Conservation (phyloP, 2,113 vertebrate genomes). For the Laticauda colubrina region DNA sequence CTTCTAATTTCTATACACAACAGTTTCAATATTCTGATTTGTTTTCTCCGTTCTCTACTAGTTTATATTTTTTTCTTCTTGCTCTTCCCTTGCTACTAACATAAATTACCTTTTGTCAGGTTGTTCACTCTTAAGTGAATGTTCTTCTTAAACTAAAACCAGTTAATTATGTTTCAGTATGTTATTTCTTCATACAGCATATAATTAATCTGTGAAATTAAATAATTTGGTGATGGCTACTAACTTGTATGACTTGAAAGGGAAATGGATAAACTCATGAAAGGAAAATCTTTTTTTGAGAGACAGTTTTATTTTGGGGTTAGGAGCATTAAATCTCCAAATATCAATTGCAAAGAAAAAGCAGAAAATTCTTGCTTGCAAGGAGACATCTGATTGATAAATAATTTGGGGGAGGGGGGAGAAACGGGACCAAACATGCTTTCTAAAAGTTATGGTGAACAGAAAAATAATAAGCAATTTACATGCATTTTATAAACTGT, state of each 20-base stretch:
- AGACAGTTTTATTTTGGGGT: neutral
- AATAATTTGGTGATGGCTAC: neutral
- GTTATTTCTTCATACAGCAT: neutral
- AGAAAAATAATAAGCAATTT: constrained; percentile 5
- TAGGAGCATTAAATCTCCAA: neutral
- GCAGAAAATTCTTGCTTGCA: neutral
- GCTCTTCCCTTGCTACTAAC: neutral
- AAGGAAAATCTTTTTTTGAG: neutral
- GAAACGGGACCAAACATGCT: neutral
- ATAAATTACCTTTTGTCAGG: neutral
- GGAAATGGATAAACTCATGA: neutral
- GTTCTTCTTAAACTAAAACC: neutral
- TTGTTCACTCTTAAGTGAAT: neutral
- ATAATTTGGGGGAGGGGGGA: neutral
- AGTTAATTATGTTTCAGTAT: neutral
- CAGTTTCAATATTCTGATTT: neutral
- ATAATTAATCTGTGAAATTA: neutral
- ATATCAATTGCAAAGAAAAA: neutral
- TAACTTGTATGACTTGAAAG: neutral
- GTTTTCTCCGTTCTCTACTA: neutral
- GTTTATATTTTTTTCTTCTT: neutral
- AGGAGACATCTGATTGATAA: neutral
- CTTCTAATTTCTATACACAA: too few species aligned
- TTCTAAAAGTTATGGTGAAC: neutral
- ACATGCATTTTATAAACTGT: neutral